Evolutionary conservation across 2,113 vertebrate genomes (phyloP).

Genomic region (Paraplagusia blochii): DNA sequence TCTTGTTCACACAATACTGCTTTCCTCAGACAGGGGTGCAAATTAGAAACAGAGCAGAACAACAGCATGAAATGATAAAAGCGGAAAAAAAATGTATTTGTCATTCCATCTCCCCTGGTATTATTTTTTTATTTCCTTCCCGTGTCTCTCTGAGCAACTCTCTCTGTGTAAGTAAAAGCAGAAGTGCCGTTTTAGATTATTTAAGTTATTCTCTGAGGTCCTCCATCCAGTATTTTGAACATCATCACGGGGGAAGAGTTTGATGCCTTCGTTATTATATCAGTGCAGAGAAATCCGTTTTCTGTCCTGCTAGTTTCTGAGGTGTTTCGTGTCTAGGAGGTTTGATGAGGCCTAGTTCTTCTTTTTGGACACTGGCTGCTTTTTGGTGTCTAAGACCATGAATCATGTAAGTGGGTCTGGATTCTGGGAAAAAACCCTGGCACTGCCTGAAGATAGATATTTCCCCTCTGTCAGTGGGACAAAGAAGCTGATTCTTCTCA

Average conservation of each 20-base stretch:
- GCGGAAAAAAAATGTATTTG: slow-evolving; percentile 11
- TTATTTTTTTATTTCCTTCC: slow-evolving; percentile 22
- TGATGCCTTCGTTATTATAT: slow-evolving; percentile 36
- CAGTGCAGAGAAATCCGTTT: slow-evolving; percentile 18
- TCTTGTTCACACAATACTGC: slow-evolving; percentile 51
- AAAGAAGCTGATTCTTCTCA: slow-evolving; percentile 50
- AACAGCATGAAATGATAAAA: slow-evolving; percentile 34
- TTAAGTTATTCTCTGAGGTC: slow-evolving; percentile 24
- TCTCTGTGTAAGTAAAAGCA: slow-evolving; percentile 53
- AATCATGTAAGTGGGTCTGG: slow-evolving; percentile 55
- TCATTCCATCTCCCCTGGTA: slow-evolving; percentile 21
- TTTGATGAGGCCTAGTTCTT: slow-evolving; percentile 36
- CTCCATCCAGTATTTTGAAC: slow-evolving; percentile 22
- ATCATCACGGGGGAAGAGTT: slow-evolving; percentile 14
- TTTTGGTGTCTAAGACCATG: slow-evolving; percentile 39
- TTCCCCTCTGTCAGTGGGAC: slow-evolving; percentile 49
- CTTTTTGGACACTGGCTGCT: slow-evolving; percentile 24
- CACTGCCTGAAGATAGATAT: slow-evolving; percentile 61
- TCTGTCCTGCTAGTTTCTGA: slow-evolving; percentile 7
- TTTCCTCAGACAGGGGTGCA: slow-evolving; percentile 47
- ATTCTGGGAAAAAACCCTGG: slow-evolving; percentile 61
- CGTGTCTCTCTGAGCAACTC: slow-evolving; percentile 2
- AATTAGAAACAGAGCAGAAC: slow-evolving; percentile 55
- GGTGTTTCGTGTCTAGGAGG: slow-evolving; percentile 12
- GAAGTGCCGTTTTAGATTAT: slow-evolving; percentile 23